Evolutionary conservation across 2,113 vertebrate species (phyloP), one percentile per base, ranked within the genome.

Genomic region (Triplophysa siluroides): DNA sequence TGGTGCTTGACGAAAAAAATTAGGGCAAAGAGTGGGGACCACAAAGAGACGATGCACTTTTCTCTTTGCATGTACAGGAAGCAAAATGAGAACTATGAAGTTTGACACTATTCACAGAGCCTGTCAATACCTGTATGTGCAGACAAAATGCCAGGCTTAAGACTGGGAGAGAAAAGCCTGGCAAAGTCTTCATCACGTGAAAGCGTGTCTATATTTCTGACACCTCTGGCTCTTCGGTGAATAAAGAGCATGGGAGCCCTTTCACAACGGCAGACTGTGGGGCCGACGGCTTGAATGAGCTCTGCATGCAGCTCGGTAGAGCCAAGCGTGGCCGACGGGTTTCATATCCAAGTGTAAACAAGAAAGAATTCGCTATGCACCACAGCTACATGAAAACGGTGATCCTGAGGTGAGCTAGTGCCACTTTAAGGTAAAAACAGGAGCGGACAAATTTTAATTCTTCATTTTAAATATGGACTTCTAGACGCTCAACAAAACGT

Each of bases 191-290:
- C 87, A 86, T 94, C 92, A 92, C 88, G 88, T 90, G 89, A 93
- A 92, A 94, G 92, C 92, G 93, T 94, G 91, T 94, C 93, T 85
- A 91, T 92, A 93, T 90, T 93, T 92, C 86, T 94, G 93, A 94
- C 93, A 94, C 90, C 90, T 92, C 89, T 83, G 89, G 92, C 91
- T 89, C 84, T 76, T 75, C 80, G 83, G 86, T 88, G 91, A 91
- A 93, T 91, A 91, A 93, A 92, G 90, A 89, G 89, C 86, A 88
- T 81, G 82, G 63, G 77, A 83, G 82, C 60, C 76, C 45, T 79
- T 81, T 83, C 79, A 81, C 23, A 61, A 52, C 3, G 18, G 56
- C 72, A 78, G 84, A 68, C 61, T 66, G 45, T 81, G 72, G 47
- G 81, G 76, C 75, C 41, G 33, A 63, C 50, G 56, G 66, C 70